Conservation (phyloP, 2,113 vertebrate genomes). For the Phalacrocorax carbo region DNA sequence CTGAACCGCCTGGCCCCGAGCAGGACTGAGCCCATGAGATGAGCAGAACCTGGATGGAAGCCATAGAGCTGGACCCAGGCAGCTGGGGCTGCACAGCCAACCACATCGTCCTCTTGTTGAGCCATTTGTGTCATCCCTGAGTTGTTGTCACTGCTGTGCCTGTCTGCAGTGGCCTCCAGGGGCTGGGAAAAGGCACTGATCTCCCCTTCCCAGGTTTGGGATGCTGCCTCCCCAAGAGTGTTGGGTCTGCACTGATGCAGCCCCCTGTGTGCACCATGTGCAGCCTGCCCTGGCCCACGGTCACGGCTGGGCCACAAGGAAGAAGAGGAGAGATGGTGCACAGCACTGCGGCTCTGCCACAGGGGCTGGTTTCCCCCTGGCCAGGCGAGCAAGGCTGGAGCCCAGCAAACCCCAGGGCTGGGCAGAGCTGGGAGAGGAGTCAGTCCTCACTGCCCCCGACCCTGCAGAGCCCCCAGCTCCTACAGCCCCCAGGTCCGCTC, state of each 20-base stretch:
- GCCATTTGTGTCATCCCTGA: background rate
- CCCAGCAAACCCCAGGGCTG: background rate
- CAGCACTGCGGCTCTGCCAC: background rate
- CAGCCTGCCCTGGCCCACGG: rapidly evolving
- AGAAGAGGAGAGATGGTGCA: background rate
- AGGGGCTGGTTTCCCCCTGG: background rate
- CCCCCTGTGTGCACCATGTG: rapidly evolving
- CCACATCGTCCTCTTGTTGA: background rate
- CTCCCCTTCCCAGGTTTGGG: background rate
- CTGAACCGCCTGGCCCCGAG: background rate
- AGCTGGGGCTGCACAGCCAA: background rate
- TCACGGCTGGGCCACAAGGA: background rate
- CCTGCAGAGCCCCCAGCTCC: background rate
- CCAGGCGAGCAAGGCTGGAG: background rate
- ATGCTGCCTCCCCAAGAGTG: background rate
- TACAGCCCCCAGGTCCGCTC: background rate
- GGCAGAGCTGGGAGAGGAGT: background rate
- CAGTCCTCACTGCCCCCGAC: background rate
- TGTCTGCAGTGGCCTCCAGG: background rate
- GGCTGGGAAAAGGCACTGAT: background rate
- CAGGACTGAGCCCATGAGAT: background rate
- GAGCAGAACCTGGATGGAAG: background rate
- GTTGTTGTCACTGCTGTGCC: background rate
- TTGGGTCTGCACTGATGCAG: background rate
- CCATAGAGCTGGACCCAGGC: rapidly evolving